Evolutionary conservation across 2,797 vertebrate genomes (phyloP).

Genomic region (Luscinia megarhynchos): DNA sequence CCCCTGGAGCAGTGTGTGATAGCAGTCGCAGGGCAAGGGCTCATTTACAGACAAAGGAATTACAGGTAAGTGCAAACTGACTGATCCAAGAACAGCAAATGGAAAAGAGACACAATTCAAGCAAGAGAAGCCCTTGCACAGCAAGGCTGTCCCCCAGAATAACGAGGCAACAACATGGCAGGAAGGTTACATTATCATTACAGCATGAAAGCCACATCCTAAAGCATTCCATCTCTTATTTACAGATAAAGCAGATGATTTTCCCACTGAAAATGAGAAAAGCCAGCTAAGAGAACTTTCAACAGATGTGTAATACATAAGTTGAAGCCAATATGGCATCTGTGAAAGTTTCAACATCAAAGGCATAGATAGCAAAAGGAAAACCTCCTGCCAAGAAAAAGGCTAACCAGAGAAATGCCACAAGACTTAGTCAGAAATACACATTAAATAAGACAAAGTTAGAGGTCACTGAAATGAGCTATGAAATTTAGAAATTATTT

Average conservation of each 20-base stretch:
- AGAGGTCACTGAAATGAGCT: neutral
- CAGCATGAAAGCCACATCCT: neutral
- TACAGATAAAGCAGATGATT: neutral
- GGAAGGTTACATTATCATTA: neutral
- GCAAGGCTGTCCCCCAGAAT: neutral
- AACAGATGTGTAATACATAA: neutral
- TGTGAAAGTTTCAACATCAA: neutral
- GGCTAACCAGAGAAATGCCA: neutral
- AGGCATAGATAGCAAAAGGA: neutral
- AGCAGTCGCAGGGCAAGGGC: conserved; percentile 78
- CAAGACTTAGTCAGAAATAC: neutral
- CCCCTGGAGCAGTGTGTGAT: conserved; percentile 75
- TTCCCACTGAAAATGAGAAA: neutral
- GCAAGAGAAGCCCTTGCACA: neutral
- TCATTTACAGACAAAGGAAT: conserved; percentile 70
- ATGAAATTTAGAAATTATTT: neutral
- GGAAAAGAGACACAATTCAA: neutral
- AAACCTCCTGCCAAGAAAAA: neutral
- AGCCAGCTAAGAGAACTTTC: neutral
- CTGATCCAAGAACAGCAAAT: neutral
- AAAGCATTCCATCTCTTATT: neutral
- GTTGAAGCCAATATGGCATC: neutral
- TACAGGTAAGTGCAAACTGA: conserved; percentile 64
- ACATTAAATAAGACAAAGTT: neutral
- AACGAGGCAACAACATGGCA: neutral